These are phyloP conservation scores for Pygmarrhopalites habei DNA, from an alignment of 1,140 invertebrate species.

Conservation along the genomic window DNA sequence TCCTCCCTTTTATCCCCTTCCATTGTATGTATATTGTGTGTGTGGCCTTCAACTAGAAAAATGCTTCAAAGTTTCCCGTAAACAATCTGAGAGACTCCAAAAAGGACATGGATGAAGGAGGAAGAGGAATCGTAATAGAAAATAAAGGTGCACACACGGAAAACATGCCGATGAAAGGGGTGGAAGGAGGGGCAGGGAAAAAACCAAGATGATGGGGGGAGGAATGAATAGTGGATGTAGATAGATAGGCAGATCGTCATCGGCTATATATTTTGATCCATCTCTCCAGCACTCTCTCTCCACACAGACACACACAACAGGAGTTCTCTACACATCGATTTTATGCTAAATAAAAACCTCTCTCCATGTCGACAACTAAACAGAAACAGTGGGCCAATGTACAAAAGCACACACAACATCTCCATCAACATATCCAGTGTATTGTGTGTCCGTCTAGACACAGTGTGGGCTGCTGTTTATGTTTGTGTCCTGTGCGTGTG, in stretches of 20 bases:
- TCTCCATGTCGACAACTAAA: slow-evolving; percentile 1
- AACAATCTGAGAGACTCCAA: too few relatives aligned
- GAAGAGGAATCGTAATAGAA: too few relatives aligned
- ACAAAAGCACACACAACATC: neutral
- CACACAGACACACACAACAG: slow-evolving; percentile 13
- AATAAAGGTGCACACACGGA: too few relatives aligned
- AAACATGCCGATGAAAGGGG: too few relatives aligned
- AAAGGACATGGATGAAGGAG: too few relatives aligned
- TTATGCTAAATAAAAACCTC: slow-evolving; percentile 39
- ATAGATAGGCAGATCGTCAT: neutral
- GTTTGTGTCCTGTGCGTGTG: neutral
- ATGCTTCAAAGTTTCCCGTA: too few relatives aligned
- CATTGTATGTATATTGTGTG: too few relatives aligned
- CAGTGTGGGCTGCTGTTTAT: neutral
- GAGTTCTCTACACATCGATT: slow-evolving; percentile 30
- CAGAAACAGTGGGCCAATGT: neutral
- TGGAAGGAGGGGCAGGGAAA: too few relatives aligned
- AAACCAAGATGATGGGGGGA: too few relatives aligned
- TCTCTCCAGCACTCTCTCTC: slow-evolving; percentile 15
- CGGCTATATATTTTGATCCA: slow-evolving; percentile 13
- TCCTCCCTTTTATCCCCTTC: too few relatives aligned
- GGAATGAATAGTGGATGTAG: neutral
- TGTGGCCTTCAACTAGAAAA: too few relatives aligned
- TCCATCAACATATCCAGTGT: neutral
- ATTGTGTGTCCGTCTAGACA: neutral